Conservation (phyloP, 1,140 invertebrate species). For the Homalodisca vitripennis region DNA sequence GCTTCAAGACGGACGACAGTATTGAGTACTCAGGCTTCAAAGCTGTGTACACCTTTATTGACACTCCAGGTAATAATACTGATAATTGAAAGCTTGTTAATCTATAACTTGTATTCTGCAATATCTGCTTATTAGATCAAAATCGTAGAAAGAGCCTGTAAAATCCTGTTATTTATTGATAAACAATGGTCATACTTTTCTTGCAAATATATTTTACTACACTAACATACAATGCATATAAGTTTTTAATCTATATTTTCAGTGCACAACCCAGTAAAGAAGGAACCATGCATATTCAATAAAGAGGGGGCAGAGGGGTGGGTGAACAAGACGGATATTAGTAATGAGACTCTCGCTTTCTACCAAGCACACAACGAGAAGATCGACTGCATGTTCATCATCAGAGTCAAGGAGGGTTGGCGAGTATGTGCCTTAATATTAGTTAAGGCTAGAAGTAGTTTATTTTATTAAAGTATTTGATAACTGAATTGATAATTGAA, state of each 20-base stretch:
- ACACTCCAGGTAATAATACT: conserved; percentile 49
- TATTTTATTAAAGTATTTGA: no score
- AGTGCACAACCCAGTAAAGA: background rate
- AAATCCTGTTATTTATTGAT: no score
- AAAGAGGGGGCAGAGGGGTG: conserved; percentile 2
- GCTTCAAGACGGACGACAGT: conserved; percentile 79
- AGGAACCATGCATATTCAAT: background rate
- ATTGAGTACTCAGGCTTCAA: conserved; percentile 82
- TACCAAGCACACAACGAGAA: conserved; percentile 3
- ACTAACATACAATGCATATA: background rate
- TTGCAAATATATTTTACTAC: background rate
- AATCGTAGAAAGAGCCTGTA: no score
- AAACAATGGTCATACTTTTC: background rate
- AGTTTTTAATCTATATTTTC: background rate
- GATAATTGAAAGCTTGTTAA: no score
- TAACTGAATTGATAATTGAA: no score
- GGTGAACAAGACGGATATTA: conserved; percentile 20
- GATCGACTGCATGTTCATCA: conserved; percentile 23
- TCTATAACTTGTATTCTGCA: no score
- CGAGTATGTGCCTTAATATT: background rate
- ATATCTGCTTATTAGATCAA: no score
- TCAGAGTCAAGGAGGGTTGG: conserved; percentile 15
- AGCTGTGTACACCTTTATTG: conserved; percentile 68
- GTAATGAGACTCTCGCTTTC: background rate
- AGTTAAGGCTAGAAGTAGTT: no score